Conservation (phyloP, 2,888 invertebrate species). For the Megaustenia siamemsis region DNA sequence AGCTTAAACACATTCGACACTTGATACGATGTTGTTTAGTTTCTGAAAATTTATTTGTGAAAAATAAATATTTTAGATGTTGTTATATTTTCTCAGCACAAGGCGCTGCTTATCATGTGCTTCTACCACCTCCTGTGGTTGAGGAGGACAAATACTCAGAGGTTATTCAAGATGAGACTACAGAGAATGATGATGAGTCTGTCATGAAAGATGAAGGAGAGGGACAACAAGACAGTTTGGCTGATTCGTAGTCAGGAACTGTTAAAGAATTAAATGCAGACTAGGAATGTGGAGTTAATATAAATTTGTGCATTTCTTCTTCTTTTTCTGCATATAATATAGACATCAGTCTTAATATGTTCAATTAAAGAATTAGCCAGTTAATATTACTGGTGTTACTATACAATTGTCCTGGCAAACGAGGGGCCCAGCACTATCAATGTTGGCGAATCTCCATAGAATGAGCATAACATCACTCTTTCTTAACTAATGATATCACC, state of each 20-base stretch:
- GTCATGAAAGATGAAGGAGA: neutral
- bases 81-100: slow-evolving; percentile 27
- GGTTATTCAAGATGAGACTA: neutral
- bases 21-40: too few species aligned
- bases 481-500: too few species aligned
- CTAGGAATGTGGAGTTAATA: neutral
- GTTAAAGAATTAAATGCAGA: neutral
- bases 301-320: too few species aligned
- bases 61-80: too few species aligned
- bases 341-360: neutral
- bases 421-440: too few species aligned
- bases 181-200: neutral
- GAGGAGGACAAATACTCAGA: neutral
- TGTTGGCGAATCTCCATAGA: too few species aligned
- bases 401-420: too few species aligned
- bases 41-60: too few species aligned
- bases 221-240: neutral
- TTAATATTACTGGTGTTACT: too few species aligned
- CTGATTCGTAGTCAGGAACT: neutral
- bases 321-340: neutral
- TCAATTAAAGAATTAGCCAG: neutral
- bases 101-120: slow-evolving; percentile 43
- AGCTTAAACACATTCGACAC: too few species aligned
- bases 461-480: too few species aligned
- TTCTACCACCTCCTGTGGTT: slow-evolving; percentile 44